Evolutionary conservation across 2,888 invertebrate genomes (phyloP), one percentile per base, ranked within the genome.

Genomic region (Cataglyphis rosenhaueri): DNA sequence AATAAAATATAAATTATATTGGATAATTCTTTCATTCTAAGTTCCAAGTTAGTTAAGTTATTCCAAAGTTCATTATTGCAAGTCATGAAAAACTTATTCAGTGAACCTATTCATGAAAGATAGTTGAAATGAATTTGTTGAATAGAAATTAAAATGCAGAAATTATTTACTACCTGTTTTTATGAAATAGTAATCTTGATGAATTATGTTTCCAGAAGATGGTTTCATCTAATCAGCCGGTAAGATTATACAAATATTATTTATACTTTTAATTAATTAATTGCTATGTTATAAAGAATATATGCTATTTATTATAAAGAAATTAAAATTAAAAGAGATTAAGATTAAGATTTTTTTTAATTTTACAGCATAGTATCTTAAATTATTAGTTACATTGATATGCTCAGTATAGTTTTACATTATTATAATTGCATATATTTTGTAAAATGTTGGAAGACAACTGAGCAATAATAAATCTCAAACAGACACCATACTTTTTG

Each of bases 141-240:
- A 25, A 55, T 21, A 35, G 52, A 48, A 52, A 59, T 41, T 2
- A 29, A 59, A 41, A 35, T 55, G 21, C 52, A 62, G 32, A 65
- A 73, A 71, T 57, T 73, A 41, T 35, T 6, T 29, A n/a, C 59
- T 70, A 38, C 57, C 32, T 70, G n/a, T 61, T 62, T 29, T 74
- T 64, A 61, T 82, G 64, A 85, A 79, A 87, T 86, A 79, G 70
- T 84, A 76, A n/a, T 81, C 66, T 83, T 52, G 2, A 71, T 82
- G 35, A 85, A 81, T 10, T 89, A 88, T 88, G 88, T 83, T 92
- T 89, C 86, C 93, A 94, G 94, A 94, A 93, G 91, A 94, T 94
- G 93, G 94, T 94, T 89, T 93, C 94, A 89, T 93, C 94, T 81
- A 94, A 92, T 82, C 91, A 92, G 84, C 94, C 94, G 94, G 94